A percentile compares a stretch with the other conserved stretches of the same genome.
These are phyloP conservation scores for Podarcis raffonei DNA, from an alignment of 2,113 vertebrate genomes.

Conservation along the genomic window DNA sequence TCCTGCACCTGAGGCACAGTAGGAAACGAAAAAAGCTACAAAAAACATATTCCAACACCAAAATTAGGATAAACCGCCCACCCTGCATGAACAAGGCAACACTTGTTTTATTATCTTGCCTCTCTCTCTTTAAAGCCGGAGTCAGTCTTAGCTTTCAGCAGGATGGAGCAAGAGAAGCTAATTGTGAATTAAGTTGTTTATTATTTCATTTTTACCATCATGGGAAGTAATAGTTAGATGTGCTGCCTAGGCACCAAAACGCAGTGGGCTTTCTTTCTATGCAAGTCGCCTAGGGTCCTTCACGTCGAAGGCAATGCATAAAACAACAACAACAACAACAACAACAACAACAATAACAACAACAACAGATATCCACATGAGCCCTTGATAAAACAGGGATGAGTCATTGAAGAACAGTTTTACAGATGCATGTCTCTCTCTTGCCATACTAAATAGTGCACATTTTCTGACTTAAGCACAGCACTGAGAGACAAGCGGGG, in stretches of 20 bases:
- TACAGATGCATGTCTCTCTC: background rate
- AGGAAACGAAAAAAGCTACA: background rate
- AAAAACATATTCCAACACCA: background rate
- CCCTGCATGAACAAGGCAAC: background rate
- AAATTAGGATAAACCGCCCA: background rate
- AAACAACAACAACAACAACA: background rate
- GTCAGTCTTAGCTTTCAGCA: background rate
- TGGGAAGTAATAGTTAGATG: background rate
- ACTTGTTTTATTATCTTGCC: background rate
- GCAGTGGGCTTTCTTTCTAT: background rate
- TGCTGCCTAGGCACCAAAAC: background rate
- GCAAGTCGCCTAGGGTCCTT: background rate
- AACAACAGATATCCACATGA: background rate
- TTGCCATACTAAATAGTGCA: background rate
- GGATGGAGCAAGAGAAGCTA: too few species aligned
- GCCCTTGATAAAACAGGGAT: background rate
- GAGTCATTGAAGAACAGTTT: background rate
- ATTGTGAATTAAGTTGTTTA: background rate
- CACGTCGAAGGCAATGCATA: background rate
- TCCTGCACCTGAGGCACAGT: too few species aligned
- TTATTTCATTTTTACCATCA: background rate
- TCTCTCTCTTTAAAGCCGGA: too few species aligned
- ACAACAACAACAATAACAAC: too few species aligned
- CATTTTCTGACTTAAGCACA: background rate
- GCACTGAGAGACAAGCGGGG: background rate